Conservation (phyloP, 2,888 invertebrate genomes). For the Xestia sexstrigata region DNA sequence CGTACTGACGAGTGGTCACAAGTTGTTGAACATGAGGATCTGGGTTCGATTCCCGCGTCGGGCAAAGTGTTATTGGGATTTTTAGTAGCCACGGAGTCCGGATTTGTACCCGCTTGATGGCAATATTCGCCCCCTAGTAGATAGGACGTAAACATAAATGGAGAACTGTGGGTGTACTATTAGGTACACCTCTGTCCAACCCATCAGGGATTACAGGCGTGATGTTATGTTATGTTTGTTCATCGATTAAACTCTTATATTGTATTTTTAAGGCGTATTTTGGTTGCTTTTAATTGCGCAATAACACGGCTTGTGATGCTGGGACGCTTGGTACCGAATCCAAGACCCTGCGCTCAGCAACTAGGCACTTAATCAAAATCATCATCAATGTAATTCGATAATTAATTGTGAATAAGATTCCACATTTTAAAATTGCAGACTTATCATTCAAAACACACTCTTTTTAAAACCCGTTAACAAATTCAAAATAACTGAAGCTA, state of each 20-base stretch:
- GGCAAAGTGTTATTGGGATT: no score
- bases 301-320: neutral
- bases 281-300: neutral
- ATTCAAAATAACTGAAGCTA: conserved; percentile 7
- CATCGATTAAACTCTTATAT: no score
- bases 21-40: no score
- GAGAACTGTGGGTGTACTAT: no score
- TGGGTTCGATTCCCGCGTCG: no score
- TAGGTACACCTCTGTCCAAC: neutral
- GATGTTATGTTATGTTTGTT: neutral
- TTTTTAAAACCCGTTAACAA: neutral
- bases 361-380: neutral
- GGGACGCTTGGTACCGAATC: neutral
- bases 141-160: no score
- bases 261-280: no score
- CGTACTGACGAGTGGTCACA: neutral
- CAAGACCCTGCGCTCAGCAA: neutral
- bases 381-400: neutral
- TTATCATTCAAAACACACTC: neutral
- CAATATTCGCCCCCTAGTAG: no score
- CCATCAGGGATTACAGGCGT: neutral
- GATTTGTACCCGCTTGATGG: no score
- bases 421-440: neutral
- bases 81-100: no score
- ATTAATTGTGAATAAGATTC: neutral